Conservation (phyloP, 2,888 invertebrate species). For the Ceraclea dissimilis region DNA sequence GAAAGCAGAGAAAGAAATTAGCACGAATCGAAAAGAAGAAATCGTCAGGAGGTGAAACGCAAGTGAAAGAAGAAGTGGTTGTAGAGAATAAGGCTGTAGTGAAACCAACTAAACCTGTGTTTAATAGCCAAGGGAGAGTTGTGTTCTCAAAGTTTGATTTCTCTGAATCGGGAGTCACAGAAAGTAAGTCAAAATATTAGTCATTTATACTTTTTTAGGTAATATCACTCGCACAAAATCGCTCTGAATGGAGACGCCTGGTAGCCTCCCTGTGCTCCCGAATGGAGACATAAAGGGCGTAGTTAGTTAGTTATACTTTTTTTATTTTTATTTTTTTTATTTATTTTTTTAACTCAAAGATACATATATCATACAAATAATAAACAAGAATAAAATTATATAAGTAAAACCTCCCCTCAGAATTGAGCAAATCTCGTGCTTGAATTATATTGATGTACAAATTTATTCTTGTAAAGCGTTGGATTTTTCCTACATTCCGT, state of each 20-base stretch:
- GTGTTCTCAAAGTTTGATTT: slow-evolving; percentile 93
- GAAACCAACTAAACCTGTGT: slow-evolving; percentile 59
- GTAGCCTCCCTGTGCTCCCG: no score
- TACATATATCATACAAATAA: no score
- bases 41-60: slow-evolving; percentile 28
- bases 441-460: not conserved
- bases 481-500: no score
- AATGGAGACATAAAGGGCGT: no score
- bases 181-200: slow-evolving; percentile 31
- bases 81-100: slow-evolving; percentile 37
- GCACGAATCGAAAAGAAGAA: slow-evolving; percentile 34
- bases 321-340: not conserved
- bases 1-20: slow-evolving; percentile 34
- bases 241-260: no score
- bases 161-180: slow-evolving; percentile 58
- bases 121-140: slow-evolving; percentile 78
- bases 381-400: no score
- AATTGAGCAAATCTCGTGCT: not conserved
- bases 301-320: not conserved
- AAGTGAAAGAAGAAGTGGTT: slow-evolving; percentile 29
- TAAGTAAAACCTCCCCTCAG: no score
- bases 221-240: no score
- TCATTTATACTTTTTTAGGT: not conserved
- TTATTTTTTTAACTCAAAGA: no score
- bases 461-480: no score